Base-by-base conservation (phyloP, 2,797 vertebrate genomes). In the Geotria australis region DNA sequence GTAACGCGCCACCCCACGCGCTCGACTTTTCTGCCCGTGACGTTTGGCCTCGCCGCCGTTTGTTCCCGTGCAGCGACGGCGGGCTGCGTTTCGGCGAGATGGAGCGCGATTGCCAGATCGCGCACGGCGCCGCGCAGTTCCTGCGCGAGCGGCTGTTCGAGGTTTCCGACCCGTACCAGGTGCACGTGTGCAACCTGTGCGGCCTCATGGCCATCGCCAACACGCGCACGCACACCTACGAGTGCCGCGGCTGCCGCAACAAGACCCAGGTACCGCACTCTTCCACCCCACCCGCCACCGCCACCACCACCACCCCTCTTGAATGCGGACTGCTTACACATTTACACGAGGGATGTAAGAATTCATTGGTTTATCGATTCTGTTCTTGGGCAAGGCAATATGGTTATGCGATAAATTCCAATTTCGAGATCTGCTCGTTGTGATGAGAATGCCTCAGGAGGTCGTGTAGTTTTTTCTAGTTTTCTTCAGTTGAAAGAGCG, bases 201-300 rank as follows among this genome's bases (percentile, higher is more conserved):
- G 91, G 88, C 3, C 80, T 98, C 57, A 94, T 98, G 85, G 88
- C 89, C 1, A 98, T 98, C 48, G 89, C 89, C 57, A 95, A 98
- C 73, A 95, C 86, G 0, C 73, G 88, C 63, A 98, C 88, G 1
- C 89, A 98, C 67, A 98, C 88, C 0, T 96, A 98, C 0, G 89
- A 98, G 61, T 98, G 89, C 64, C 71, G 89, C 2, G 89, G 89
- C 57, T 98, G 89, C 67, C 80, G 89, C 47, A 98, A 98, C 68
- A 98, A 98, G 65, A 95, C 89, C 0, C 89, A 95, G 80, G 86
- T 91, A 61, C 0, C n/a, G 38, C 38, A 6, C 45, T 45, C 38
- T 45, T 6, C n/a, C 24, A 24, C 24, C 4, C n/a, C n/a, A n/a
- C n/a, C 24, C 24, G 38, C 24, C 24, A 24, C 38, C 24, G 24